Conservation (phyloP, 1,140 invertebrate species). For the Maniola jurtina region DNA sequence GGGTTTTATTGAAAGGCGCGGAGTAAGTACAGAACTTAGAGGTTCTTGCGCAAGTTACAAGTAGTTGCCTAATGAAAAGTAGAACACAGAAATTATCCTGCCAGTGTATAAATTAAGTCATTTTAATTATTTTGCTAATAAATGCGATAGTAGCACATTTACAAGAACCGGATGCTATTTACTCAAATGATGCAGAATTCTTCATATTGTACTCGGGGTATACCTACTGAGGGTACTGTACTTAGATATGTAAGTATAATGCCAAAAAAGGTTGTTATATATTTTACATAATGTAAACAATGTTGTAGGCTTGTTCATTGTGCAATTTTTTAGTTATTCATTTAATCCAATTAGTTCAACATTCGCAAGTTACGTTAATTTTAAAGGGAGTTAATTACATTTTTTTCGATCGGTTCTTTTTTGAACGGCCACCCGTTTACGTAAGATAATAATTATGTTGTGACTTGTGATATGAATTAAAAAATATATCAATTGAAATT, state of each 20-base stretch:
- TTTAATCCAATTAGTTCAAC: slow-evolving; percentile 7
- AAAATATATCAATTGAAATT: slow-evolving; percentile 11
- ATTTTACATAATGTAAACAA: background rate
- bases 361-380: background rate
- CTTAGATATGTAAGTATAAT: too few relatives aligned
- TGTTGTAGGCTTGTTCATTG: background rate
- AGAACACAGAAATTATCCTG: slow-evolving; percentile 32
- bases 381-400: slow-evolving; percentile 12
- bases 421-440: background rate
- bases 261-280: too few relatives aligned
- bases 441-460: slow-evolving; percentile 5
- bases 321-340: background rate
- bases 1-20: slow-evolving; percentile 24
- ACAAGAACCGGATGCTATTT: slow-evolving; percentile 10
- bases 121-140: slow-evolving; percentile 28
- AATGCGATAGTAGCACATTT: slow-evolving; percentile 9
- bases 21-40: slow-evolving; percentile 19
- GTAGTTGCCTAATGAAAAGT: slow-evolving; percentile 26
- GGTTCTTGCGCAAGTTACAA: slow-evolving; percentile 16
- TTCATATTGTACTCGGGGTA: background rate
- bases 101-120: slow-evolving; percentile 22
- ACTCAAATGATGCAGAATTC: background rate
- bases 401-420: slow-evolving; percentile 1
- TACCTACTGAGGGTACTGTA: too few relatives aligned
- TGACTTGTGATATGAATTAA: slow-evolving; percentile 10